These are phyloP conservation scores for Aromia moschata DNA, from an alignment of 2,888 invertebrate genomes.

Conservation along the genomic window DNA sequence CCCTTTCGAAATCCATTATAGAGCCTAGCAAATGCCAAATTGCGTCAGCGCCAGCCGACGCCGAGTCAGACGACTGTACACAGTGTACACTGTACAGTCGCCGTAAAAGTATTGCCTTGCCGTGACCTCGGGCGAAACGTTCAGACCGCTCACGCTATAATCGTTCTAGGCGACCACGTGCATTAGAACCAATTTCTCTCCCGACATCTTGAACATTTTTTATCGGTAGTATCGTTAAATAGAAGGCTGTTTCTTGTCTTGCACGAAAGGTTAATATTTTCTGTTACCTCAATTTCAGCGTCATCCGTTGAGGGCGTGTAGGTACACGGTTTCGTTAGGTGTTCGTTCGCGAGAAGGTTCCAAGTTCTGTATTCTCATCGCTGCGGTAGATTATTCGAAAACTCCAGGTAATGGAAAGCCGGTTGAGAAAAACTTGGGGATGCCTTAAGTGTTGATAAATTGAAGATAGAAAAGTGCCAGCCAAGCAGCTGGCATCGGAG, in stretches of 20 bases:
- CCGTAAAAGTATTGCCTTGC: slow-evolving; percentile 19
- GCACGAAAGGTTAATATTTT: too few species aligned
- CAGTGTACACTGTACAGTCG: too few species aligned
- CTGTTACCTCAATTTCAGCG: too few species aligned
- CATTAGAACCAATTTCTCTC: slow-evolving; percentile 17
- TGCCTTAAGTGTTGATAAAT: slow-evolving; percentile 14
- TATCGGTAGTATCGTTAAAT: slow-evolving; percentile 10
- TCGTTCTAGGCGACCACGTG: slow-evolving; percentile 8
- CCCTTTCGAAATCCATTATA: slow-evolving; percentile 15
- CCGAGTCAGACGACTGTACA: too few species aligned
- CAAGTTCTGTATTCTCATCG: too few species aligned
- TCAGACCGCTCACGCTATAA: slow-evolving; percentile 5
- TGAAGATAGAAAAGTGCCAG: slow-evolving; percentile 18
- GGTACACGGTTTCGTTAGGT: too few species aligned
- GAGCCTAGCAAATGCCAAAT: slow-evolving; percentile 11
- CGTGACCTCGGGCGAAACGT: slow-evolving; percentile 20
- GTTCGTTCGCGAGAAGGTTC: too few species aligned
- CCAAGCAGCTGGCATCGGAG: background rate
- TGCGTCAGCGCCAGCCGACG: slow-evolving; percentile 14
- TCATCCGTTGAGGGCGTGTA: too few species aligned
- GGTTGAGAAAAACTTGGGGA: slow-evolving; percentile 20
- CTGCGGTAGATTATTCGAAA: too few species aligned
- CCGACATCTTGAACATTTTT: background rate
- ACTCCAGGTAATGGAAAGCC: slow-evolving; percentile 1
- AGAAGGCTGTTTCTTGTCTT: too few species aligned